Evolutionary conservation across 2,113 vertebrate genomes (phyloP), one percentile per base, ranked within the genome.

Genomic region (Piliocolobus tephrosceles): DNA sequence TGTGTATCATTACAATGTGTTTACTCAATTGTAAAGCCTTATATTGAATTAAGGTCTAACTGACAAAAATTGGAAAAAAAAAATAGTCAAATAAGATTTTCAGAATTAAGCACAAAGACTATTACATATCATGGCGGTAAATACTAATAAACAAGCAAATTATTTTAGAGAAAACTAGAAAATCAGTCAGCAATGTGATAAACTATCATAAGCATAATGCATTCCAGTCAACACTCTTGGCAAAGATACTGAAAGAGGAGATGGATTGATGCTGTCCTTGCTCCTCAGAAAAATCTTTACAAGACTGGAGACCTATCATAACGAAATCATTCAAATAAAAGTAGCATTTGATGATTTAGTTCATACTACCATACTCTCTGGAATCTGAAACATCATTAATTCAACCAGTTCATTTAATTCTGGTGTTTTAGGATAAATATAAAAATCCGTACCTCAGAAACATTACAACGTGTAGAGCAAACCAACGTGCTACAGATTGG

Each of bases 251-350:
- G 18, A 35, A 43, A 75, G 13, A 66, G 22, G 8, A 40, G 17
- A 23, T 4, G 18, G 32, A 47, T 0, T 18, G 18, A 68, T 0
- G 3, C 8, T 66, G 40, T 13, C 30, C 18, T 35, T 8, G 38
- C 0, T 27, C 25, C 9, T 72, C 25, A 45, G 72, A 70, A 64
- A 58, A 93, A 18, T 25, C 30, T 80, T 58, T n/a, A 25, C 27
- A 52, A 55, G 57, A 40, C 27, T 30, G 1, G 83, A 89, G 40
- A 50, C 8, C 3, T 4, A 8, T 50, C 45, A 47, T 55, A 66
- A 52, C 43, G 12, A 45, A 92, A 78, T 8, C 32, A 27, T 32
- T 83, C 45, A 88, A 83, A 50, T 30, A 58, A 68, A 72, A 55
- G 61, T 13, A 52, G 22, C 30, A 25, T 70, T 32, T 64, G 61